A percentile compares a stretch with the other conserved stretches of the same genome.
These are phyloP conservation scores for Cardiocondyla obscurior DNA, from an alignment of 1,140 invertebrate genomes.

Conservation along the genomic window DNA sequence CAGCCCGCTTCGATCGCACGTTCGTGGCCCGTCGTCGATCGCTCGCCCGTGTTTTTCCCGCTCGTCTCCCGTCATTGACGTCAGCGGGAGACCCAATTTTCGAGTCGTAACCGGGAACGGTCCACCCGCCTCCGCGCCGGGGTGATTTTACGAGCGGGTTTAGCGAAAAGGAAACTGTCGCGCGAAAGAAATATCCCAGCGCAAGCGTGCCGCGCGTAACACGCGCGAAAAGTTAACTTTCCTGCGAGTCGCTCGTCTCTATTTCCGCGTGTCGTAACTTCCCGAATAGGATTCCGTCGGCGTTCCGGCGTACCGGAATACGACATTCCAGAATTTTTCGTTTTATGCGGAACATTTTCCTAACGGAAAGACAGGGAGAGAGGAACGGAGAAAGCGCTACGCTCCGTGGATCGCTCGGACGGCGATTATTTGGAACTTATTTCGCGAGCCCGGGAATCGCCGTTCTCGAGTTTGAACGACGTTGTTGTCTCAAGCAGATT, in stretches of 20 bases:
- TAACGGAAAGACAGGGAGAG: not conserved
- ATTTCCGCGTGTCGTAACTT: not conserved
- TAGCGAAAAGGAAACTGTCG: constrained; percentile 1
- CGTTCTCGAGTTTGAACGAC: not conserved
- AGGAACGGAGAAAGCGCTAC: not conserved
- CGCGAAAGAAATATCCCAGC: not conserved
- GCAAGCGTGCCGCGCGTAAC: not conserved
- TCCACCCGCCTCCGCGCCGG: not conserved
- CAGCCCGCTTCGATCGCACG: not conserved
- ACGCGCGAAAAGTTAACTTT: constrained; percentile 3
- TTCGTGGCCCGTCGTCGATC: constrained; percentile 3
- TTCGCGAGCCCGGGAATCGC: not conserved
- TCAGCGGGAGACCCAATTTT: constrained; percentile 45
- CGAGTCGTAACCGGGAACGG: constrained; percentile 15
- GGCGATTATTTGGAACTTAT: not conserved
- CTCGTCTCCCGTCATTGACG: constrained; percentile 25
- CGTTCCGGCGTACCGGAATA: not conserved
- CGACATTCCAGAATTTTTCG: constrained; percentile 13
- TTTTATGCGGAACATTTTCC: constrained; percentile 5
- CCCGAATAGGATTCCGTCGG: not conserved
- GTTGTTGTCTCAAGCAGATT: constrained; percentile 8
- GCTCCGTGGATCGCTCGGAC: not conserved
- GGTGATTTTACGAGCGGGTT: constrained; percentile 11
- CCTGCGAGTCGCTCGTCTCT: not conserved
- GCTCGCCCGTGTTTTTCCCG: constrained; percentile 6